Base-by-base conservation (phyloP, 2,797 vertebrate genomes). In the Alcedo atthis region DNA sequence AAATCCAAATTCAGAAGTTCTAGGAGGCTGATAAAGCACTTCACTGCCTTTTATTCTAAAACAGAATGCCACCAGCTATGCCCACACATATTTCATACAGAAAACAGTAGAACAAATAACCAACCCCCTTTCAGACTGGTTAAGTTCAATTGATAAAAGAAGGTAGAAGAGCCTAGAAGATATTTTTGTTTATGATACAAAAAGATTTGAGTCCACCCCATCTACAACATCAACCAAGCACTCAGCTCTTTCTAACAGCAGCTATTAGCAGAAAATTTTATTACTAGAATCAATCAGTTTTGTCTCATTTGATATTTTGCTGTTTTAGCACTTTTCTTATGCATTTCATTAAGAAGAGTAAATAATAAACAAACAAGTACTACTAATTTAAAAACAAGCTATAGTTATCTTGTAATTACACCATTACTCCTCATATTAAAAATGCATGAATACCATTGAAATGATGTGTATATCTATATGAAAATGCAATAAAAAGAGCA, bases 281-380 rank as follows among this genome's bases (percentile, higher is more conserved):
- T 93, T 92, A 91, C 53, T 48, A 54, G 32, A 93, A 30, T 69
- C 62, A 90, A 92, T 91, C 70, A 91, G 68, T 93, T 96, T 92
- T 69, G 80, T 75, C 61, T 95, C 59, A 92, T 91, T 96, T 95
- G 45, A 6, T 59, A 81, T 88, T 96, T 95, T 84, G 75, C 37
- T 45, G 32, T 92, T 93, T 95, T 78, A 95, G 43, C 79, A 69
- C 85, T 94, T 93, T 94, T 85, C 73, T 90, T 62, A 62, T 28
- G 73, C 37, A 93, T 87, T 69, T 94, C 87, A 82, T 70, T 70
- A 93, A 32, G 33, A 63, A 95, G 79, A 87, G 45, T 30, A 66
- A 67, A 30, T 85, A 89, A 83, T 43, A 74, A 75, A 77, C 35
- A 86, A 90, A 88, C 12, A 9, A 33, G 10, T 53, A 66, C 16